Conservation (phyloP, 2,888 invertebrate species). For the Troglohyphantes excavatus region DNA sequence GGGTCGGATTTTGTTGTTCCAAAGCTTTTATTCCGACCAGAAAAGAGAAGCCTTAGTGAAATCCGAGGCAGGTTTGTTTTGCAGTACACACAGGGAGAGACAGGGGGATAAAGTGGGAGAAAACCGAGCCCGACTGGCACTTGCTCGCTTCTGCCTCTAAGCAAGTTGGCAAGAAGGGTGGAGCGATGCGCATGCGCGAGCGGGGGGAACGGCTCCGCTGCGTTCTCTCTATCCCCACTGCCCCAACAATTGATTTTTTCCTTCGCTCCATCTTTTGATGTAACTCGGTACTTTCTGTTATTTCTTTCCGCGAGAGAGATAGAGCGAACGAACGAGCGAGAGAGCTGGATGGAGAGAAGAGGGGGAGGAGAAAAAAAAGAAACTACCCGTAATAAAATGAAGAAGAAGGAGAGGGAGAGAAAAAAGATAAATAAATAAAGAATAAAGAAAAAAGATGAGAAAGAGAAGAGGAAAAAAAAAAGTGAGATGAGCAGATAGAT, state of each 20-base stretch:
- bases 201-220: too few species aligned
- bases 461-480: neutral
- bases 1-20: conserved; percentile 51
- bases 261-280: conserved; percentile 67
- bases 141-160: conserved; percentile 55
- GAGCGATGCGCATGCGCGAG: conserved; percentile 50
- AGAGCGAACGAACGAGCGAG: neutral
- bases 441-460: conserved; percentile 34
- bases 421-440: conserved; percentile 36
- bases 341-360: neutral
- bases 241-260: conserved; percentile 76
- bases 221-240: conserved; percentile 47
- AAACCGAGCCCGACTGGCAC: conserved; percentile 72
- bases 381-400: conserved; percentile 76
- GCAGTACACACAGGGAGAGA: conserved; percentile 44
- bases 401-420: conserved; percentile 23
- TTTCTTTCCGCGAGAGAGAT: conserved; percentile 40
- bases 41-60: conserved; percentile 29
- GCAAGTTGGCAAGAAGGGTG: conserved; percentile 74
- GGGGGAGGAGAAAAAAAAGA: conserved; percentile 40
- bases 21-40: neutral
- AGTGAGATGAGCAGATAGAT: conserved; percentile 77
- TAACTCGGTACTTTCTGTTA: conserved; percentile 77
- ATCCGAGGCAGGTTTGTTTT: conserved; percentile 38
- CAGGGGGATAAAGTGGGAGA: conserved; percentile 60